A percentile compares a stretch with the other conserved stretches of the same genome.
Conservation (phyloP, 2,113 vertebrate species). For the Taxidea taxus region DNA sequence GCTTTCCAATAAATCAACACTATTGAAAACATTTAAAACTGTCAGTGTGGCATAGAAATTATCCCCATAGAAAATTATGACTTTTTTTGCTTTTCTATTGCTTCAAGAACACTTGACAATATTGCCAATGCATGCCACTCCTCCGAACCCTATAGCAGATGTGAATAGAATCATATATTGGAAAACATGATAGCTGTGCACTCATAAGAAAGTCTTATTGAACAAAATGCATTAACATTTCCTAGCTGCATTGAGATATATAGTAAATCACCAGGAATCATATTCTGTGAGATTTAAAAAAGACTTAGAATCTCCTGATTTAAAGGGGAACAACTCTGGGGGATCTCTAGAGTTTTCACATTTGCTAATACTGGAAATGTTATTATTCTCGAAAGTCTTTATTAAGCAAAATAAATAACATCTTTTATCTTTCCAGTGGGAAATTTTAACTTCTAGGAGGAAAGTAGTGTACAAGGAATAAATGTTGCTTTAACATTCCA, state of each 20-base stretch:
- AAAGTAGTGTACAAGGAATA: not conserved
- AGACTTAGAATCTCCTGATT: constrained; percentile 67
- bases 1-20: constrained; percentile 71
- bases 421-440: constrained; percentile 40
- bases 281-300: constrained; percentile 61
- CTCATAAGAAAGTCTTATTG: constrained; percentile 38
- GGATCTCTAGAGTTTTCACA: constrained; percentile 67
- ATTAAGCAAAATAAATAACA: constrained; percentile 72
- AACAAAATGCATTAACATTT: constrained; percentile 25
- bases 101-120: constrained; percentile 56
- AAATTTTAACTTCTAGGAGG: constrained; percentile 11
- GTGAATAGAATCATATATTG: constrained; percentile 20
- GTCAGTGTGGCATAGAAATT: constrained; percentile 61
- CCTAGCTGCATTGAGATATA: constrained; percentile 37
- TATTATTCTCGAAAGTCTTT: constrained; percentile 57
- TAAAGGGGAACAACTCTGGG: constrained; percentile 44
- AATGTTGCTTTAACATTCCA: not conserved
- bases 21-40: constrained; percentile 67
- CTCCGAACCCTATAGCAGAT: not conserved
- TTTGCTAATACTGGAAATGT: constrained; percentile 67
- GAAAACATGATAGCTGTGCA: not conserved
- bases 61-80: constrained; percentile 51
- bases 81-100: constrained; percentile 19
- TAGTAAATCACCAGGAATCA: constrained; percentile 47
- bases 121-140: constrained; percentile 22